Evolutionary conservation across 2,888 invertebrate species (phyloP), one percentile per base, ranked within the genome.

Genomic region (Ctenicera cuprea): DNA sequence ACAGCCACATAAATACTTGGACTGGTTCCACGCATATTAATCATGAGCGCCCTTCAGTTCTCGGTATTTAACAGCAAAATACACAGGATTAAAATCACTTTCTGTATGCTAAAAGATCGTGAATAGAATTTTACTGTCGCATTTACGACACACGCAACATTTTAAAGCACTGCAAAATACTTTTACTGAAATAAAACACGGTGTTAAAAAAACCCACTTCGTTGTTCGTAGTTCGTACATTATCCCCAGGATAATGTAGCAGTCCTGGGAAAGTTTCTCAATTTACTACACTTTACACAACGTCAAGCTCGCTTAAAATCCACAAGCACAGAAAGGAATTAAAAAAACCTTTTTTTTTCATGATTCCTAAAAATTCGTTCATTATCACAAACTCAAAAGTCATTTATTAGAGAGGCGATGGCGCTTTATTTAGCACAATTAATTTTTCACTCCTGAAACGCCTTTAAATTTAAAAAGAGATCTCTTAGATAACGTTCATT

Each of bases 11-110:
- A 70, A 70, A 70, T 70, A 57, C 63, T 70, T 70, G 70, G 70
- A 70, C 71, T 65, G 57, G 71, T 71, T 71, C 71, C 71, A 70
- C 65, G 61, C 71, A 65, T 71, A 70, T 70, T 70, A 70, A 70
- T 70, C 70, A 63, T 54, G 63, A 54, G 54, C 70, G 62, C 70
- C 63, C 63, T 63, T 70, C 54, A 61, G 70, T 70, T 70, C 70
- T 62, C 50, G 70, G 70, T 70, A 70, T 70, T 70, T 70, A 70
- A 70, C 63, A 38, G 70, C 63, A 54, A 70, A 70, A 63, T 70
- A 43, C 63, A 43, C 50, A 43, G 70, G 63, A 63, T 70, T 70
- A 70, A 70, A 70, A 70, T 70, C 63, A 63, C 63, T 70, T 70
- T 63, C 54, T 41, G 43, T 63, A 63, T 26, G 48, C 69, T 38